These are phyloP conservation scores for Tetranychus piercei DNA, from an alignment of 2,888 invertebrate genomes.

Conservation along the genomic window DNA sequence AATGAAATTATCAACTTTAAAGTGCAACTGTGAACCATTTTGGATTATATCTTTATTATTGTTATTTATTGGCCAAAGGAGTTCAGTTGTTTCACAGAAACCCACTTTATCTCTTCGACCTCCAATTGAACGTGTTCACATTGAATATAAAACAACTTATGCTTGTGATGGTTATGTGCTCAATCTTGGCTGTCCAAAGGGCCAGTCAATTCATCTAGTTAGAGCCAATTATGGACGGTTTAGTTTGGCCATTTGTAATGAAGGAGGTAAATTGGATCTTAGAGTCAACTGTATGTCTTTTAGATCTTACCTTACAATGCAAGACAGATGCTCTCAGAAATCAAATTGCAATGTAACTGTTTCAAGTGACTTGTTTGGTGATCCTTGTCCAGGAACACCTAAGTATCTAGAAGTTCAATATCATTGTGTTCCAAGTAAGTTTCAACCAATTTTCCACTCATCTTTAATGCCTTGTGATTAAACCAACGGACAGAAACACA, in stretches of 20 bases:
- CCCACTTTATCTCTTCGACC: too few relatives aligned
- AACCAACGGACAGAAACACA: too few relatives aligned
- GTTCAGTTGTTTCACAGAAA: too few relatives aligned
- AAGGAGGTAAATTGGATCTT: constrained; percentile 88
- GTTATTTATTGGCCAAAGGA: too few relatives aligned
- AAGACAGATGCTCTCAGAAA: constrained; percentile 41
- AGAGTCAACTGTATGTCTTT: constrained; percentile 87
- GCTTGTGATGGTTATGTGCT: constrained; percentile 82
- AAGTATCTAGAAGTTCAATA: constrained; percentile 46
- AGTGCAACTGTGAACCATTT: too few relatives aligned
- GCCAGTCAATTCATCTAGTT: constrained; percentile 72
- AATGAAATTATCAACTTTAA: too few relatives aligned
- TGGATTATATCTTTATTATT: too few relatives aligned
- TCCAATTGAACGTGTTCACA: not conserved
- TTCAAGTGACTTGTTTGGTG: constrained; percentile 34
- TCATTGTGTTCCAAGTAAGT: constrained; percentile 32
- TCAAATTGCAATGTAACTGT: constrained; percentile 30
- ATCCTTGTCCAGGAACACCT: constrained; percentile 43
- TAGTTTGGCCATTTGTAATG: constrained; percentile 86
- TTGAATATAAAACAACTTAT: constrained; percentile 62
- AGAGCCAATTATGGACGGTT: constrained; percentile 82
- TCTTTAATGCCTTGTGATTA: not conserved
- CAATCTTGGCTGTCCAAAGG: constrained; percentile 67
- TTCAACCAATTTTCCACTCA: not conserved
- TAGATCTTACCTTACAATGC: constrained; percentile 65